Base-by-base conservation (phyloP, 2,888 invertebrate genomes). In the Teleiodes luculella region DNA sequence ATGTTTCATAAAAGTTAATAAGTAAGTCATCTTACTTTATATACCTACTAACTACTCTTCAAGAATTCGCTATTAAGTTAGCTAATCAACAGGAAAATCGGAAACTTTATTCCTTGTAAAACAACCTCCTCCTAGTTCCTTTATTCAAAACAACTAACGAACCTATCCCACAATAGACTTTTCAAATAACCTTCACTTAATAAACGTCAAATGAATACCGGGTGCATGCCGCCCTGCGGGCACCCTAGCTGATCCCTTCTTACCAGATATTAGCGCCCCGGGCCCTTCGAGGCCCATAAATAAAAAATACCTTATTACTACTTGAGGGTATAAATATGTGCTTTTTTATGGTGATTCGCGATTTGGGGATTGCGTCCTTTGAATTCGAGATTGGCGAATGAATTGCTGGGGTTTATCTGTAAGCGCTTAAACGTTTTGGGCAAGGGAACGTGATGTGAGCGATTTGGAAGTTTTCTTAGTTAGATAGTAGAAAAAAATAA, bases 181-280 rank as follows among this genome's bases (percentile, higher is more conserved):
- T 36, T 61, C 68, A 72, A 69, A 74, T 68, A 74, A 74, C 64
- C 73, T 65, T 72, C 68, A 69, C 66, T 68, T 75, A 80, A 85
- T 86, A 85, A 85, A 83, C 72, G 76, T 77, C 74, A 74, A 76
- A 78, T 73, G 65, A 74, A 74, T 63, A 71, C 65, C 63, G 63
- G 76, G 70, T 78, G 84, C 82, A 83, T 82, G 68, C 67, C 63
- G 56, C 66, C 73, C 74, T 72, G 62, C 64, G 54, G 69, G 66
- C 49, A 37, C 54, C 61, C 49, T 57, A 68, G 83, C 81, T 86
- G 64, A 85, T 84, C 85, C 81, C 66, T 70, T 81, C 86, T 84
- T 80, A 70, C 74, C 61, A 80, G 80, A 88, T 88, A 88, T 88
- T 88, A 88, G 72, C 81, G 80, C 88, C 85, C 69, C 71, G 70